Evolutionary conservation across 2,888 invertebrate genomes (phyloP).

Genomic region (Pristionchus exspectatus): DNA sequence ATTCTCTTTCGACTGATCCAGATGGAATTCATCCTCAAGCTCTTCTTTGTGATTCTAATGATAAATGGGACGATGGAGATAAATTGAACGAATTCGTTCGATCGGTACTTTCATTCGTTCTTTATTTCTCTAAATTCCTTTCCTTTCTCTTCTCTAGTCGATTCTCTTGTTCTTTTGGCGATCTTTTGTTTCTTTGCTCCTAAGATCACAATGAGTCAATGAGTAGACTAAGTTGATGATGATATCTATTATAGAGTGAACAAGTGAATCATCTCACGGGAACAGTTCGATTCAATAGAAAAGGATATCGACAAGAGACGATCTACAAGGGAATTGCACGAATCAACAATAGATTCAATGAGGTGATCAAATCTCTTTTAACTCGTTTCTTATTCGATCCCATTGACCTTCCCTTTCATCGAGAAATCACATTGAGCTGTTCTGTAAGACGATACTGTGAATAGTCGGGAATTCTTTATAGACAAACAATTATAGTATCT

Average conservation of each 20-base stretch:
- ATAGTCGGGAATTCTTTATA: slow-evolving; percentile 21
- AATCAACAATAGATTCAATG: slow-evolving; percentile 38
- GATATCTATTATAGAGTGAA: slow-evolving; percentile 36
- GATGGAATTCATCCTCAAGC: slow-evolving; percentile 61
- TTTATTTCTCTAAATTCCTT: slow-evolving; percentile 50
- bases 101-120: slow-evolving; percentile 62
- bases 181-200: slow-evolving; percentile 7
- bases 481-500: slow-evolving; percentile 11
- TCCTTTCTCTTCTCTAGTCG: slow-evolving; percentile 52
- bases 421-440: not conserved
- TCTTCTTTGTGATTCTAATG: slow-evolving; percentile 73
- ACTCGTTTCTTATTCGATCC: not conserved
- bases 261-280: slow-evolving; percentile 48
- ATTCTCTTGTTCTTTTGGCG: slow-evolving; percentile 13
- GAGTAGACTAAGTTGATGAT: not conserved
- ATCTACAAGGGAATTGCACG: slow-evolving; percentile 43
- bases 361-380: slow-evolving; percentile 9
- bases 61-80: slow-evolving; percentile 74
- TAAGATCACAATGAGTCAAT: not conserved
- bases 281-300: slow-evolving; percentile 26
- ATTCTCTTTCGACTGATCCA: not conserved
- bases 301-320: slow-evolving; percentile 25
- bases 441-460: not conserved
- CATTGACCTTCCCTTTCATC: not conserved
- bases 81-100: slow-evolving; percentile 70